These are phyloP conservation scores for Podocnemis expansa DNA, from an alignment of 2,113 vertebrate species.

Conservation along the genomic window DNA sequence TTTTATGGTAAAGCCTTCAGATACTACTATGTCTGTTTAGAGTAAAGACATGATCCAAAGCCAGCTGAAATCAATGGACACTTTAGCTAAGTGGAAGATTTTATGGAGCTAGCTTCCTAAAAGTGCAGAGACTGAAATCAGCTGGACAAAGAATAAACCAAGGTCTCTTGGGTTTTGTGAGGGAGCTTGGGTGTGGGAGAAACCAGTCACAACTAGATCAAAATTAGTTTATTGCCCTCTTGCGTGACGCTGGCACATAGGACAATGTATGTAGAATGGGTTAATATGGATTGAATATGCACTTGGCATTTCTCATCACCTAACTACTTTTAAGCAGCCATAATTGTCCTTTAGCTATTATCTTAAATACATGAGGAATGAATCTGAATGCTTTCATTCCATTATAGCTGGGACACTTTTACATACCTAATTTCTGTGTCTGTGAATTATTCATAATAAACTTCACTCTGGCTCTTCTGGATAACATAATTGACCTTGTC, in stretches of 20 bases:
- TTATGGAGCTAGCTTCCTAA: not conserved
- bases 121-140: not conserved
- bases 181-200: not conserved
- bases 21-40: not conserved
- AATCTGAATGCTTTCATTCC: slow-evolving; percentile 73
- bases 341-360: slow-evolving; percentile 74
- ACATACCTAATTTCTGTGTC: slow-evolving; percentile 72
- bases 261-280: not conserved
- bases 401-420: slow-evolving; percentile 71
- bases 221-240: not conserved
- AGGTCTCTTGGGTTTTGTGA: not conserved
- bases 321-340: slow-evolving; percentile 52
- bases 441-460: slow-evolving; percentile 79
- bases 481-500: slow-evolving; percentile 80
- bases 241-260: not conserved
- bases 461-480: slow-evolving; percentile 71
- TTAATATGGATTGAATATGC: slow-evolving; percentile 55
- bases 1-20: not conserved
- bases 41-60: not conserved
- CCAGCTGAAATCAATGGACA: not conserved
- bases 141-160: not conserved
- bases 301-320: slow-evolving; percentile 62
- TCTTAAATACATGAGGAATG: slow-evolving; percentile 72
- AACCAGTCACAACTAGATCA: not conserved
- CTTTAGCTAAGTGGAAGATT: not conserved